phyloP scores from a whole-genome alignment of 2,888 invertebrate species.

The Harpalus rubripes region DNA sequence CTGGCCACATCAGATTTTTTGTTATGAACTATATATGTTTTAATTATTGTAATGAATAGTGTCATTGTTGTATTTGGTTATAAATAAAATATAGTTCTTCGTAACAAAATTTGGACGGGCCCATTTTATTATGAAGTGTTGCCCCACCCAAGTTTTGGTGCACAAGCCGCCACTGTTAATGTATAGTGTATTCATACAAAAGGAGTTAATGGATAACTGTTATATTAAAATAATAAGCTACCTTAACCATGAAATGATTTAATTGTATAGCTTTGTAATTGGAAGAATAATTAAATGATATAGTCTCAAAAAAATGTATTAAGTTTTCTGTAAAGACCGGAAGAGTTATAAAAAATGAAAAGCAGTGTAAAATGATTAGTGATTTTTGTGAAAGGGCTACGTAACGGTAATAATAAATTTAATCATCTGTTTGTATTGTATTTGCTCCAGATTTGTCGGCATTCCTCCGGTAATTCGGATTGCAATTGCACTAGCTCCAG shows the following conservation, averaged over 20 bases:
- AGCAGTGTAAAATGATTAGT: not conserved
- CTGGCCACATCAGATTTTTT: too few species aligned
- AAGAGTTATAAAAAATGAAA: not conserved
- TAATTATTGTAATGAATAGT: too few species aligned
- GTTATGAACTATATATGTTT: too few species aligned
- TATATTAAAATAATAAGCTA: conserved; percentile 17
- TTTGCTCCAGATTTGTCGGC: not conserved
- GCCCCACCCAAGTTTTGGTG: too few species aligned
- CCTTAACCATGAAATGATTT: conserved; percentile 16
- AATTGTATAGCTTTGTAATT: not conserved
- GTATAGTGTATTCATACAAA: not conserved
- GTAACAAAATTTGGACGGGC: too few species aligned
- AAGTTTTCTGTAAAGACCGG: not conserved
- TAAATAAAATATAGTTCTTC: too few species aligned
- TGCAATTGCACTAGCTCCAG: not conserved
- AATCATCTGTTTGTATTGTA: conserved; percentile 8
- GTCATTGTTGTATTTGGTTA: too few species aligned
- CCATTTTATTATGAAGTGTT: too few species aligned
- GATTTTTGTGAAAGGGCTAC: not conserved
- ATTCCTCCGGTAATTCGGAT: conserved; percentile 8
- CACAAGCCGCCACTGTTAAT: too few species aligned
- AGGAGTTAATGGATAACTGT: not conserved
- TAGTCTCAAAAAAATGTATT: not conserved
- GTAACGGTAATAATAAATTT: not conserved
- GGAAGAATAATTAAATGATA: not conserved